Evolutionary conservation across 1,140 invertebrate species (phyloP).

Genomic region (silkworm (Bombyx mori)): DNA sequence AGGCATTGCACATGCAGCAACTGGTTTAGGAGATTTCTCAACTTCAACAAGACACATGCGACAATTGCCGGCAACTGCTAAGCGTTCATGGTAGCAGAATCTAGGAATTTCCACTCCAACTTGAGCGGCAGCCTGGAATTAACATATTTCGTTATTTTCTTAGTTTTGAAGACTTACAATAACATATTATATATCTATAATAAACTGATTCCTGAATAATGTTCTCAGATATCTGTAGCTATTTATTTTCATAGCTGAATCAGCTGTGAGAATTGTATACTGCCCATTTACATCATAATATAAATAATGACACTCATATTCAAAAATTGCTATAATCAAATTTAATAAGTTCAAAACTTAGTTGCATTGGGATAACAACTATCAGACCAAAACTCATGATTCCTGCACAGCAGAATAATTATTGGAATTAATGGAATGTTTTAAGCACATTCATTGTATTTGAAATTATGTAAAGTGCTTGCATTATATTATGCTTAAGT

Average conservation of each 20-base stretch:
- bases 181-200: not conserved
- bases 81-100: constrained; percentile 99
- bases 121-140: constrained; percentile 88
- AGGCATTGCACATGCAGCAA: constrained; percentile 99
- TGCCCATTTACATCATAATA: not conserved
- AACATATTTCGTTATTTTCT: constrained; percentile 2
- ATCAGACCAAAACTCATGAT: no score
- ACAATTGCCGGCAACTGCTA: constrained; percentile 98
- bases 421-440: no score
- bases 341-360: no score
- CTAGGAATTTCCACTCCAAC: constrained; percentile 98
- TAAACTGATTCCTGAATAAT: not conserved
- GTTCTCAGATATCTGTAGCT: not conserved
- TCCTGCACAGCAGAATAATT: no score
- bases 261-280: not conserved
- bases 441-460: no score
- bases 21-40: constrained; percentile 93
- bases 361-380: no score
- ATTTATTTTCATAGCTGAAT: no score
- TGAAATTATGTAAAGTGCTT: no score
- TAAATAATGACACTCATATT: not conserved
- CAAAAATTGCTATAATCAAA: no score
- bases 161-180: not conserved
- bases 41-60: constrained; percentile 99
- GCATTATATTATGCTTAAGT: no score